These are phyloP conservation scores for Cydia amplana DNA, from an alignment of 1,140 invertebrate genomes.

Conservation along the genomic window DNA sequence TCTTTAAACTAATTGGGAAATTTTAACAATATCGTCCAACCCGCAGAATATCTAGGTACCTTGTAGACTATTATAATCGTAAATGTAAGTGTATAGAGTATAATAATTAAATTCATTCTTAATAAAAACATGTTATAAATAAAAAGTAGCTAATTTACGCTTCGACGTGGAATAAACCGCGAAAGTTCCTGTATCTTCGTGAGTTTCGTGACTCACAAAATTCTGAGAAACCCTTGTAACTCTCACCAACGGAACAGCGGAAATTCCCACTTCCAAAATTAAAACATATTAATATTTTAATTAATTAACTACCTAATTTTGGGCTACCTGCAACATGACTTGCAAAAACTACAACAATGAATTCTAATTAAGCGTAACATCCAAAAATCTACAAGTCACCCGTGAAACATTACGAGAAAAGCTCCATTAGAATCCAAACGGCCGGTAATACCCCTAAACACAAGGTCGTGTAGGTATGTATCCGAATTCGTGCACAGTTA, in stretches of 20 bases:
- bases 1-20: no score
- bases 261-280: background rate
- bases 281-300: background rate
- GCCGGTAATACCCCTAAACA: background rate
- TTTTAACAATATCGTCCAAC: no score
- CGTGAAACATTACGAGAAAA: conserved; percentile 11
- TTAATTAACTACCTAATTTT: background rate
- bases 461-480: conserved; percentile 2
- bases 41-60: no score
- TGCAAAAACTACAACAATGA: background rate
- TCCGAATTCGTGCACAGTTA: background rate
- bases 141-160: background rate
- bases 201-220: background rate
- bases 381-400: conserved; percentile 16
- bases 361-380: background rate
- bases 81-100: background rate
- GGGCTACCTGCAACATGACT: background rate
- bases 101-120: background rate
- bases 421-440: background rate
- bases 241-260: background rate
- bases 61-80: background rate
- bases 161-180: background rate
- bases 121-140: background rate
- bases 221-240: conserved; percentile 1
- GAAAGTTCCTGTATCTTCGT: background rate